Percentiles rank a stretch among this genome's conserved stretches.
These are phyloP conservation scores for Eupithecia abbreviata DNA, from an alignment of 2,888 invertebrate genomes.

Conservation along the genomic window DNA sequence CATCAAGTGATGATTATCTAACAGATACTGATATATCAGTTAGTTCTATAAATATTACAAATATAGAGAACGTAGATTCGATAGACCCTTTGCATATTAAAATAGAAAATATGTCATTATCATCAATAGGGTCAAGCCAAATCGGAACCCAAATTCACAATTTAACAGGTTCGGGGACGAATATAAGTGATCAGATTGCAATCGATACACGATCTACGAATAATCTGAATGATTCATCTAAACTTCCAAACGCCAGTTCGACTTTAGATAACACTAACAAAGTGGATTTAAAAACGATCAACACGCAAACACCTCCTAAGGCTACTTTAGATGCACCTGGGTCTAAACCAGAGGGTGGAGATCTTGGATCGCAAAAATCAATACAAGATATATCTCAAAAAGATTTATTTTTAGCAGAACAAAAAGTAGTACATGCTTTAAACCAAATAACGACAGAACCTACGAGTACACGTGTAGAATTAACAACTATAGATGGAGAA, in stretches of 20 bases:
- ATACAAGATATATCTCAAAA: not conserved
- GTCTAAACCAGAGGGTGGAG: not conserved
- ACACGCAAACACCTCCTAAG: not conserved
- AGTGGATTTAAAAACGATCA: not conserved
- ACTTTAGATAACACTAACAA: not conserved
- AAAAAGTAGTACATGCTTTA: not conserved
- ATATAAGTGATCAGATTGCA: constrained; percentile 20
- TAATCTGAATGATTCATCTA: not conserved
- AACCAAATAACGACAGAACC: constrained; percentile 41
- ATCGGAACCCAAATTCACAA: not conserved
- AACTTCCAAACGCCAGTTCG: not conserved
- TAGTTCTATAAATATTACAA: not conserved
- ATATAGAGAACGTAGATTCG: not conserved
- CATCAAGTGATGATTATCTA: not conserved
- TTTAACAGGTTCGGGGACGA: not conserved
- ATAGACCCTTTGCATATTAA: not conserved
- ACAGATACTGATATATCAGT: not conserved
- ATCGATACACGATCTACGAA: constrained; percentile 20
- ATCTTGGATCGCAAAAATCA: not conserved
- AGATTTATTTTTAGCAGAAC: constrained; percentile 1
- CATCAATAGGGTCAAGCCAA: not conserved
- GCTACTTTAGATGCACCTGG: not conserved
- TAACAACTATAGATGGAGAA: constrained; percentile 59
- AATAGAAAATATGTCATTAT: not conserved
- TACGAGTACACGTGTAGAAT: constrained; percentile 52